These are phyloP conservation scores for Psophia crepitans DNA, from an alignment of 2,113 vertebrate genomes.

Conservation along the genomic window DNA sequence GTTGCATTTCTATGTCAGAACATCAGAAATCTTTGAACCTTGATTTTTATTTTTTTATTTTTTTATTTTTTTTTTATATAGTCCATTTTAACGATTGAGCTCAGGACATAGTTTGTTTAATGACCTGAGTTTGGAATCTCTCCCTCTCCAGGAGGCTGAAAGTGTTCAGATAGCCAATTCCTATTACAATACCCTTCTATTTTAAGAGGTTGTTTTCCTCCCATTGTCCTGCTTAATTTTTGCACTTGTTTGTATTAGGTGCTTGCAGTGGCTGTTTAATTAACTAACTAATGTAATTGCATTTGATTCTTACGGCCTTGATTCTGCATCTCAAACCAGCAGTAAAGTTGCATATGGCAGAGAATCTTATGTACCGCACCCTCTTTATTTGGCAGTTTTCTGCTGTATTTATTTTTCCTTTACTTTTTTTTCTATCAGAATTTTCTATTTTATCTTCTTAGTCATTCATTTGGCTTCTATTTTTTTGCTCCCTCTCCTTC, in stretches of 20 bases:
- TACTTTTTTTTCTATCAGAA: neutral
- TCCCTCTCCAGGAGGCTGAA: neutral
- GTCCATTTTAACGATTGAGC: neutral
- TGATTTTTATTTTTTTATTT: too few relatives aligned
- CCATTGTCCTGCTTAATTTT: neutral
- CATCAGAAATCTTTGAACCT: neutral
- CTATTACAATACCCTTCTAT: neutral
- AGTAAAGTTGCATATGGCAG: neutral
- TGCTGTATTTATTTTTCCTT: neutral
- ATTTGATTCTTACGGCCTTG: neutral
- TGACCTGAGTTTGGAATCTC: neutral
- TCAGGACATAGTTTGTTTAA: neutral
- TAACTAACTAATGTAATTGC: conserved; percentile 20
- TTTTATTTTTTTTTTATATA: too few relatives aligned
- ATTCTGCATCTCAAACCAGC: neutral
- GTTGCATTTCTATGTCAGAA: neutral
- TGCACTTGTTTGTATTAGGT: neutral
- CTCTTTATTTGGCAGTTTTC: neutral
- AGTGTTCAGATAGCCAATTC: neutral
- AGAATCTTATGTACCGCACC: neutral
- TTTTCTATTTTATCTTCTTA: neutral
- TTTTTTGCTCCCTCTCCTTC: neutral
- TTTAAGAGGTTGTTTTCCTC: neutral
- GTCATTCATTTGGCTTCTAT: neutral
- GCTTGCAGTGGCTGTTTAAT: conserved; percentile 31